Evolutionary conservation across 1,140 invertebrate genomes (phyloP), one percentile per base, ranked within the genome.

Genomic region (Drosophila kikkawai): DNA sequence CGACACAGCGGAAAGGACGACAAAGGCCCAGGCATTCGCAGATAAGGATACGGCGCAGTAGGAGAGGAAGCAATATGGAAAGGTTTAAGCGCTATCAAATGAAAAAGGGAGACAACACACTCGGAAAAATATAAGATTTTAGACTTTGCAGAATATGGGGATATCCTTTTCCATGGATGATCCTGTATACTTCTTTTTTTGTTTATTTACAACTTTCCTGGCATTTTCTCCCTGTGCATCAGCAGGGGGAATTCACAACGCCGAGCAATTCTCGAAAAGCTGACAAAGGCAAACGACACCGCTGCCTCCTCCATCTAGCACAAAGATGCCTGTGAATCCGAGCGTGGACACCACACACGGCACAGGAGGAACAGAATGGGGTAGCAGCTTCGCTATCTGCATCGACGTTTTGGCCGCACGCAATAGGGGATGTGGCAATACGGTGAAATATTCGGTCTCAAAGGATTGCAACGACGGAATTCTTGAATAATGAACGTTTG

Each of bases 31-130:
- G 50, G 9, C 42, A 26, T 19, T 61, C 2, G 17, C 17, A 42
- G 36, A 57, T 44, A 50, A 9, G 17, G 44, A 53, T 22, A 15
- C 48, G 26, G 17, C 15, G n/a, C 44, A 47, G 66, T 39, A 65
- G 53, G 32, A 36, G n/a, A 41, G 57, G 48, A 56, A 13, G 26
- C 50, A 58, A 65, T 42, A 41, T 41, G 51, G 55, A 82, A 76
- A 73, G 83, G 82, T 67, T 79, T 69, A 50, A 39, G 83, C 60
- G 59, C 58, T 64, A 53, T 47, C 65, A 87, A 79, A 67, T 68
- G 63, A 59, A 56, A 73, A 61, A 22, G 11, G 56, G 29, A 26
- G 29, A n/a, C 29, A 12, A 41, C 7, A 36, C 63, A 66, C 63
- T 65, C 1, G 17, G 51, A 58, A 66, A 82, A 79, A 34, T n/a